Evolutionary conservation across 2,797 vertebrate genomes (phyloP), one percentile per base, ranked within the genome.

Genomic region (Chaunax sp.): DNA sequence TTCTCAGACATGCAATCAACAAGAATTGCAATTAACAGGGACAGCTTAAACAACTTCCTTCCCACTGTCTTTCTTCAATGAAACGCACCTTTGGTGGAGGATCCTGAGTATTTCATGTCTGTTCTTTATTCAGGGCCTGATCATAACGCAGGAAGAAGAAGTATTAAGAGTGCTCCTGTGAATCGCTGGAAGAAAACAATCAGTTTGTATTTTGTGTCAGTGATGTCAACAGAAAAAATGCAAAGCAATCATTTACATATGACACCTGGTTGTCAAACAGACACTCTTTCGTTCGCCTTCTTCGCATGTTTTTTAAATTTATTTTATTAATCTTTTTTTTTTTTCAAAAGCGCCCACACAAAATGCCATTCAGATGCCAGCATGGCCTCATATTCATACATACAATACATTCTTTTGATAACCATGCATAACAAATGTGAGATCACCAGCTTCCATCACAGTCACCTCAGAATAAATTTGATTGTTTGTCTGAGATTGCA

Each of bases 61-160:
- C 12, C 10, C 12, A 35, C 12, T 8, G 10, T 35, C 33, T 35
- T 35, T 11, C 33, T 10, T 35, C 33, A 35, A 35, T 10, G 10
- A 11, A 35, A 35, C 3, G 33, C 12, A 35, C 33, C 33, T 35
- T 35, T 11, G 6, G 6, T 35, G 33, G 33, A 8, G 28, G 9
- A 35, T n/a, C n/a, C n/a, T n/a, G n/a, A n/a, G n/a, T n/a, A 35
- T 35, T 35, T 35, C 33, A 35, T 35, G 33, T 82, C 82, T 83
- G 76, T 87, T 90, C 88, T 85, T 82, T 81, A 90, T 90, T 88
- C 80, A 78, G 64, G 73, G 49, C 81, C 82, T 87, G 85, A 83
- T 85, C 84, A 82, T 59, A 41, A 67, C 38, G 75, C 64, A 76
- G 75, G 71, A 81, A 49, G 45, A 75, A 40, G 7, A 35, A 35